A percentile compares a stretch with the other conserved stretches of the same genome.
Evolutionary conservation across 2,113 vertebrate genomes (phyloP).

Genomic region (Notarius lentiginosus): DNA sequence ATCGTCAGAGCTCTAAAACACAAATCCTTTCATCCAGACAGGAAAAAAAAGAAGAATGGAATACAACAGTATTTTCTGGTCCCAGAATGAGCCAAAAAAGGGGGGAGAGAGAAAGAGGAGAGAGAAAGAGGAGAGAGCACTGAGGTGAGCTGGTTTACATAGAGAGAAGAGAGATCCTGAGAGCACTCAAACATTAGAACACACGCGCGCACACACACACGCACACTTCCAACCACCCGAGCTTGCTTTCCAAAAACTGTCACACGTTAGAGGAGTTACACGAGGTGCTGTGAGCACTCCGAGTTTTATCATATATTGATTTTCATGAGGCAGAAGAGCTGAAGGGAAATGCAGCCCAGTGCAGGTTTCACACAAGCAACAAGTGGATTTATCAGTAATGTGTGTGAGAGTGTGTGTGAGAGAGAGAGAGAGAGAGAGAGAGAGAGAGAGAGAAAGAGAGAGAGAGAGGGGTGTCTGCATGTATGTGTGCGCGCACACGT

Average conservation of each 20-base stretch:
- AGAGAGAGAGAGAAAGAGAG: neutral
- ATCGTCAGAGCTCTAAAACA: conserved; percentile 15
- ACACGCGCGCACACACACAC: neutral
- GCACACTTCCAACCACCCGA: neutral
- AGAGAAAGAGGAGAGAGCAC: conserved; percentile 5
- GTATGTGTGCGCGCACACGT: conserved; percentile 48
- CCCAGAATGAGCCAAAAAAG: conserved; percentile 31
- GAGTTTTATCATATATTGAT: neutral
- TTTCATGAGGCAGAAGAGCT: neutral
- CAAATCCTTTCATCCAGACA: conserved; percentile 1
- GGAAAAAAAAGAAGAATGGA: neutral
- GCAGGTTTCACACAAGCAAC: conserved; percentile 33
- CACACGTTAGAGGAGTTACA: neutral
- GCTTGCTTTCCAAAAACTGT: neutral
- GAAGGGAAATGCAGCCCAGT: conserved; percentile 11
- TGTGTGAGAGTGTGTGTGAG: neutral
- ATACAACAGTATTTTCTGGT: conserved; percentile 37
- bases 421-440: neutral
- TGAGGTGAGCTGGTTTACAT: conserved; percentile 45
- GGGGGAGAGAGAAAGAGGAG: conserved; percentile 17
- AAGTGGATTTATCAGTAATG: conserved; percentile 27
- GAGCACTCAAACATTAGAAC: conserved; percentile 27
- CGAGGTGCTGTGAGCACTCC: neutral
- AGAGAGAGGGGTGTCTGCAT: neutral
- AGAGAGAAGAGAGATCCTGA: conserved; percentile 38